A percentile compares a stretch with the other conserved stretches of the same genome.
Conservation (phyloP, 2,113 vertebrate species). For the Mola mola region DNA sequence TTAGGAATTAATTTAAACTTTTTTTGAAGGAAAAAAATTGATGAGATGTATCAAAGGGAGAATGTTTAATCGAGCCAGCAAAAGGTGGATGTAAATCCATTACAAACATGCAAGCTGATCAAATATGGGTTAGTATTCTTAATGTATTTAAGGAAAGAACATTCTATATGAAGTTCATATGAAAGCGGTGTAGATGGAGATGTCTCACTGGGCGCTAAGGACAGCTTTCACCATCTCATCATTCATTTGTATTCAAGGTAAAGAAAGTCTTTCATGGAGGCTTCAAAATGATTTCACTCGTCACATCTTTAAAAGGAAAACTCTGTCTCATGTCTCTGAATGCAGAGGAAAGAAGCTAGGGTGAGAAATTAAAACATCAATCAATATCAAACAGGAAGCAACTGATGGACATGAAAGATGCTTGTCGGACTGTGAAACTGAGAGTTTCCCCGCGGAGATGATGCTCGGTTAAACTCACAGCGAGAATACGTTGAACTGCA, state of each 20-base stretch:
- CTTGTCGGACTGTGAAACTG: constrained; percentile 31
- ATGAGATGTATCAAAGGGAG: background rate
- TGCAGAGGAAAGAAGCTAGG: constrained; percentile 14
- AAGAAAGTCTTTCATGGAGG: constrained; percentile 42
- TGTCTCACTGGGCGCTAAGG: constrained; percentile 41
- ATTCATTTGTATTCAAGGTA: constrained; percentile 61
- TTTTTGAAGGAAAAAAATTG: constrained; percentile 4
- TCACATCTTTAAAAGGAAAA: constrained; percentile 50
- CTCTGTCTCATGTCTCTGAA: constrained; percentile 40
- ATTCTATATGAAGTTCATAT: constrained; percentile 53
- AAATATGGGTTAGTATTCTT: constrained; percentile 43
- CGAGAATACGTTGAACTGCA: no score
- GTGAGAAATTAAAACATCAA: constrained; percentile 56
- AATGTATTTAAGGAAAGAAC: constrained; percentile 33
- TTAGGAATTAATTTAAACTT: no score
- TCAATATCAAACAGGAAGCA: constrained; percentile 47
- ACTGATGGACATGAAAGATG: constrained; percentile 24
- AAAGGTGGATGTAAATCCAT: constrained; percentile 8
- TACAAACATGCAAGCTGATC: constrained; percentile 31
- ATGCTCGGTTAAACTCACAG: constrained; percentile 23
- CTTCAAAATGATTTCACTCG: constrained; percentile 52
- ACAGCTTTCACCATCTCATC: constrained; percentile 26
- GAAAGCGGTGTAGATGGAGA: constrained; percentile 46
- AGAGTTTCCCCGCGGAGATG: constrained; percentile 25
- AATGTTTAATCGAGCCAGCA: background rate